Evolutionary conservation across 1,140 invertebrate genomes (phyloP).

Genomic region (Dolichoris vasculosae): DNA sequence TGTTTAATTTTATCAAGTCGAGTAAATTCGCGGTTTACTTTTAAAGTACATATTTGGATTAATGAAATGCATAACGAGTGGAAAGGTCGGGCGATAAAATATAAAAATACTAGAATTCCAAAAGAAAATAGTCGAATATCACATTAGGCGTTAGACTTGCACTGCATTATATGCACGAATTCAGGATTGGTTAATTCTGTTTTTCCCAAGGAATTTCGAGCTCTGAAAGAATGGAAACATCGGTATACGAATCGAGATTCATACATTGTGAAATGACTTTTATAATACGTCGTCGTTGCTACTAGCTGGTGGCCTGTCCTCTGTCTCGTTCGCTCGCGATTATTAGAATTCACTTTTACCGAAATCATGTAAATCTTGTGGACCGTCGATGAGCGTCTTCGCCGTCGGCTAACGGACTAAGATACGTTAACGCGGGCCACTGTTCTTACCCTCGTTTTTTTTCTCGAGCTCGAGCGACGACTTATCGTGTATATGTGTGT

Average conservation of each 20-base stretch:
- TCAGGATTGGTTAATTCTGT: background rate
- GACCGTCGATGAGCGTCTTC: conserved; percentile 5
- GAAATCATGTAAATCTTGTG: background rate
- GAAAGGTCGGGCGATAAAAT: too few species aligned
- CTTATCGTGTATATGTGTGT: background rate
- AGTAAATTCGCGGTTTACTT: too few species aligned
- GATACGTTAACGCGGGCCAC: background rate
- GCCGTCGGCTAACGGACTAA: background rate
- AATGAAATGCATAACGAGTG: too few species aligned
- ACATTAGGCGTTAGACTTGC: too few species aligned
- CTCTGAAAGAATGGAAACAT: background rate
- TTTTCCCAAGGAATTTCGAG: background rate
- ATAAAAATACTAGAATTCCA: too few species aligned
- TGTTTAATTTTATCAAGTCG: too few species aligned
- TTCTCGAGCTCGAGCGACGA: background rate
- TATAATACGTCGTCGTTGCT: background rate
- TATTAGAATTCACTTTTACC: background rate
- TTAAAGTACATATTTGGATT: too few species aligned
- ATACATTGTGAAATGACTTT: background rate
- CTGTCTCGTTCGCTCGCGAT: background rate
- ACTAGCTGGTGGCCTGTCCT: background rate
- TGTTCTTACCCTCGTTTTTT: background rate
- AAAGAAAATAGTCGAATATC: too few species aligned
- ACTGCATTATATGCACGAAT: too few species aligned
- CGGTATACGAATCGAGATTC: background rate